Conservation (phyloP, 2,113 vertebrate genomes). For the Rhynchomys soricoides region DNA sequence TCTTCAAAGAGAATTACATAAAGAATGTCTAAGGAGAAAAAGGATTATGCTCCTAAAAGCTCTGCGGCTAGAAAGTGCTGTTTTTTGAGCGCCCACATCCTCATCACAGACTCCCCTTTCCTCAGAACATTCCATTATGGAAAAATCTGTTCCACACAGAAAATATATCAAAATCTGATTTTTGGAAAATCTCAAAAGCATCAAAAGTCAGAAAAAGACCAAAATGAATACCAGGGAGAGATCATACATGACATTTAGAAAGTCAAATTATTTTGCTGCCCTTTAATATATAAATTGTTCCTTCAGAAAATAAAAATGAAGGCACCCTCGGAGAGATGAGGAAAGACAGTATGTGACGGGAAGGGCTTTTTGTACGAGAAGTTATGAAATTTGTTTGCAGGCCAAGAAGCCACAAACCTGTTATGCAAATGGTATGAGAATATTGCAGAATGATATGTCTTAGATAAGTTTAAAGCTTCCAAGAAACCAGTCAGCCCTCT, state of each 20-base stretch:
- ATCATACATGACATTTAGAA: background rate
- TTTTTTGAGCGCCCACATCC: conserved; percentile 20
- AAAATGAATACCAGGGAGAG: conserved; percentile 29
- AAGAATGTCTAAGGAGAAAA: background rate
- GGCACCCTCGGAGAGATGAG: background rate
- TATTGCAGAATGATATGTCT: background rate
- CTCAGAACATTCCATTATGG: background rate
- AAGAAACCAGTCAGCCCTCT: background rate
- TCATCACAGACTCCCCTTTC: background rate
- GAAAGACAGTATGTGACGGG: background rate
- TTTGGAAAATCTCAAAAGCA: conserved; percentile 26
- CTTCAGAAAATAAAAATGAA: conserved; percentile 32
- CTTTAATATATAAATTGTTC: background rate
- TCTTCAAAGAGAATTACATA: conserved; percentile 10
- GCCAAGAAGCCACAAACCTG: background rate
- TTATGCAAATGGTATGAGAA: conserved; percentile 22
- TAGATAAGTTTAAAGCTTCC: background rate
- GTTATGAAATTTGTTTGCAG: background rate
- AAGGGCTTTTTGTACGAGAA: background rate
- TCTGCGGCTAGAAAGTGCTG: background rate
- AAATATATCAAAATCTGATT: conserved; percentile 11
- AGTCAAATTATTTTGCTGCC: background rate
- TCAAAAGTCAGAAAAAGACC: conserved; percentile 17
- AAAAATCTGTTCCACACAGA: background rate
- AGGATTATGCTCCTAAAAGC: background rate